Evolutionary conservation across 2,797 vertebrate species (phyloP), one percentile per base, ranked within the genome.

Genomic region (Falco novaeseelandiae): DNA sequence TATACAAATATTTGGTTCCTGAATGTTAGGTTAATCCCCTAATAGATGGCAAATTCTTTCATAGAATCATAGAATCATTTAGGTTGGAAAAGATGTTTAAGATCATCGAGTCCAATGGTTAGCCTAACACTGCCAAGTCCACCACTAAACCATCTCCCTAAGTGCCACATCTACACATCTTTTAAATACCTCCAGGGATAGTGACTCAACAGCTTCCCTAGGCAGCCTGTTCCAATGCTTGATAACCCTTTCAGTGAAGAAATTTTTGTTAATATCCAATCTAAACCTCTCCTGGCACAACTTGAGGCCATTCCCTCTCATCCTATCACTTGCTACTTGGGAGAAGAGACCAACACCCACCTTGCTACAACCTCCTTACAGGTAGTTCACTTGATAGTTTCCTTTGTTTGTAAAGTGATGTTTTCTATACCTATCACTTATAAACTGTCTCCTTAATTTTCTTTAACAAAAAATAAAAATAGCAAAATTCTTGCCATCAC

Each of bases 131-230:
- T 29, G 44, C 32, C 40, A 78, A 65, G 40, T n/a, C 29, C 16
- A 40, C 30, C 8, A 34, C 22, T 54, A 19, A 42, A 8, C 15
- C n/a, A 34, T 5, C 6, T 38, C 10, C 18, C 23, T 61, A 22
- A 38, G 13, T 17, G 23, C 16, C 26, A 66, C 2, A 52, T 12
- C 8, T 46, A 38, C 9, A 21, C 0, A 0, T 21, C 44, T 72
- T 71, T 59, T 48, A 9, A 63, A 69, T 14, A 42, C 23, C 9
- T 86, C 30, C 34, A 44, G 44, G 14, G 54, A 69, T 25, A 25
- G 20, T 12, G 20, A 63, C 30, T 63, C 32, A 38, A 38, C 25
- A 19, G 25, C 32, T 63, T 69, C 25, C 23, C 49, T 19, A 22
- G 21, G 26, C 5, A 26, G 48, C 12, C 21, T 46, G 7, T 15